Base-by-base conservation (phyloP, 1,140 invertebrate genomes). In the Drosophila takahashii region DNA sequence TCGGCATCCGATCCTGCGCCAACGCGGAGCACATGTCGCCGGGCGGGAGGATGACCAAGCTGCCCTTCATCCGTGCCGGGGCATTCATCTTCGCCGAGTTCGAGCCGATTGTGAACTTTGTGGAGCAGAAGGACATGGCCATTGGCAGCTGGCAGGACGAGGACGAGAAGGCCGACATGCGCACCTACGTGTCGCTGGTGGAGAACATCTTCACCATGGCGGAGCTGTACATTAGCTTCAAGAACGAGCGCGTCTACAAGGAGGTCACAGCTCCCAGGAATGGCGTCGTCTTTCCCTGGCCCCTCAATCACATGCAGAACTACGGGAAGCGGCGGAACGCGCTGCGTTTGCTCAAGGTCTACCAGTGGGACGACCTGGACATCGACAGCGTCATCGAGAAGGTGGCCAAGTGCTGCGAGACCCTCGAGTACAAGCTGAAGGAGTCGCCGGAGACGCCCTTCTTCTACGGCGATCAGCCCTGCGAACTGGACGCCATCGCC, bases 1-100 rank as follows among this genome's bases (percentile, higher is more conserved):
- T 95, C 90, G 93, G 94, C 81, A 94, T 97, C 6, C 95, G 97
- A 73, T 95, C 96, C 71, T 93, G 96, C 83, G 95, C 95, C 60
- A 99, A 99, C 93, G 98, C 98, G 0, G 98, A 99, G 91, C 96
- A 96, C 79, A 99, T 99, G 97, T 99, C 98, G 1, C 98, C 98
- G 0, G 96, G 97, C 16, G 97, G 97, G 1, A 94, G 95, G 77
- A 96, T 99, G 36, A 92, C 92, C 11, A 92, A 92, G 51, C 50
- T 92, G 22, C 98, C 98, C 0, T 98, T 99, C 89, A 95, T 99
- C 59, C 96, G 97, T 90, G 96, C 96, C 77, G 97, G 98, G 0
- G 94, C 95, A 2, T 98, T 97, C 91, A 94, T 99, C 0, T 94
- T 98, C 7, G 95, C 98, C 0, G 98, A 98, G 92, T 95, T 99